Percentiles rank a stretch among this genome's conserved stretches.
Conservation (phyloP, 2,113 vertebrate genomes). For the Pachyramphus minor region DNA sequence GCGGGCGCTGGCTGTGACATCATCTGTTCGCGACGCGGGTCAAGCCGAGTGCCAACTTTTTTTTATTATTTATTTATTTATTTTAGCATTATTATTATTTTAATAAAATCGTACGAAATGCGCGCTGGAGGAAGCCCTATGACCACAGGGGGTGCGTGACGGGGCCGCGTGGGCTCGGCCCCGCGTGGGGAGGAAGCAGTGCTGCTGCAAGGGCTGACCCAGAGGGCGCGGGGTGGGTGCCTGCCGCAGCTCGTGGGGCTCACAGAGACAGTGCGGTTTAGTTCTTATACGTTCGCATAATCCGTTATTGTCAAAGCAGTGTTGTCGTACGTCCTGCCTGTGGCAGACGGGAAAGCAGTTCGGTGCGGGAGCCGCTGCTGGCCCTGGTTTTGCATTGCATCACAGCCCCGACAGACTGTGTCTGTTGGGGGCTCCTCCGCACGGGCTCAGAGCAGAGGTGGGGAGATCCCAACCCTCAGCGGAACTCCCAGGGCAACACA, state of each 20-base stretch:
- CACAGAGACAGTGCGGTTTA: accelerated
- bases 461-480: accelerated
- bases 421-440: accelerated
- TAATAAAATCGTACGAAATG: not conserved
- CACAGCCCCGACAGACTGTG: accelerated
- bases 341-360: not conserved
- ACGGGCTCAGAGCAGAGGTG: no score
- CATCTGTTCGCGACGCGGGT: accelerated
- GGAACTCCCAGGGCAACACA: not conserved
- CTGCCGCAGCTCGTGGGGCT: not conserved
- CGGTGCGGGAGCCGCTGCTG: not conserved
- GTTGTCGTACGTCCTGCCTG: accelerated
- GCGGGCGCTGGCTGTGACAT: accelerated
- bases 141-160: not conserved
- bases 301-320: accelerated
- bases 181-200: no score
- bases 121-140: no score
- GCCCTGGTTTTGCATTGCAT: no score
- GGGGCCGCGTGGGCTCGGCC: not conserved
- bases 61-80: not conserved
- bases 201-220: no score
- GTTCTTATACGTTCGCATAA: accelerated
- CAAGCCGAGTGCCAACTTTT: accelerated
- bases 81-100: not conserved
- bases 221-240: not conserved